phyloP scores from a whole-genome alignment of 2,888 invertebrate genomes.

The Dasysyrphus albostriatus region DNA sequence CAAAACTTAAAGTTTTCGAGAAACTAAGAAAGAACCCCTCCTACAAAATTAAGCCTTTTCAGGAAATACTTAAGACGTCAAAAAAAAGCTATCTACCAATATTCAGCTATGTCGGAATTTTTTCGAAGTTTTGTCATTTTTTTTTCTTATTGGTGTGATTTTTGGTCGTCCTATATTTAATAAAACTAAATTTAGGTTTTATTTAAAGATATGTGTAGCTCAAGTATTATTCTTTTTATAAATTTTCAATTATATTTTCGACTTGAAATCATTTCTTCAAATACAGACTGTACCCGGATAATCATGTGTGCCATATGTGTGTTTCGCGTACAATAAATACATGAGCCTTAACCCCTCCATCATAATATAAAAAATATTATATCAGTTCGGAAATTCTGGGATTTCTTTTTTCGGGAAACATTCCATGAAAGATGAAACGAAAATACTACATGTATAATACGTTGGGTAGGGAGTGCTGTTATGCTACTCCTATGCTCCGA shows the following conservation, averaged over 20 bases:
- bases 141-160: too few species aligned
- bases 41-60: too few species aligned
- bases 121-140: too few species aligned
- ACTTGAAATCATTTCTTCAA: background rate
- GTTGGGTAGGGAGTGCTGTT: background rate
- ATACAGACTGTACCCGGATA: conserved; percentile 12
- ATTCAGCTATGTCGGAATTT: too few species aligned
- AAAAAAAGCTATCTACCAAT: too few species aligned
- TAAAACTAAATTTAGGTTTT: too few species aligned
- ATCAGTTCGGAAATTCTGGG: conserved; percentile 52
- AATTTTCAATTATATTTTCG: background rate
- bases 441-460: conserved; percentile 7
- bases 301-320: conserved; percentile 40
- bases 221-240: background rate
- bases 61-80: too few species aligned
- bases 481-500: conserved; percentile 13
- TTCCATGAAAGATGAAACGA: conserved; percentile 62
- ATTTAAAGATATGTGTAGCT: too few species aligned
- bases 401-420: conserved; percentile 28
- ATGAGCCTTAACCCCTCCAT: conserved; percentile 33
- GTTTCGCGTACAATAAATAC: conserved; percentile 14
- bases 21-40: too few species aligned
- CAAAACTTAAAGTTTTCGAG: too few species aligned
- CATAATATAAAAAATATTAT: conserved; percentile 60
- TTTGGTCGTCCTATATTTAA: too few species aligned